Evolutionary conservation across 2,888 invertebrate species (phyloP).

Genomic region (Epicampocera succincta): DNA sequence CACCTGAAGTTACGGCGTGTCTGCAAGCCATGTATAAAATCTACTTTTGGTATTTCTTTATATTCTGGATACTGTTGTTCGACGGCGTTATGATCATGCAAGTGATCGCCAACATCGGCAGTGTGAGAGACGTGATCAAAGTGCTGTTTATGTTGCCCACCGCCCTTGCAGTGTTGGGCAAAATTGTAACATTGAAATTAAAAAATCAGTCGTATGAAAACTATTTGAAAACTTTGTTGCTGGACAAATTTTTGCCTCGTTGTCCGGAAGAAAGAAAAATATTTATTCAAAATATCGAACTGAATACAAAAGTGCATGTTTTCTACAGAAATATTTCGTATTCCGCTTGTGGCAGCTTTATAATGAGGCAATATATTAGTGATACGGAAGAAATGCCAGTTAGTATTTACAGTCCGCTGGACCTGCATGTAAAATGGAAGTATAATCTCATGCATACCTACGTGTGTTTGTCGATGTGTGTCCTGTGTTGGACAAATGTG

Average conservation of each 20-base stretch:
- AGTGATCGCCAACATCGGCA: constrained; percentile 68
- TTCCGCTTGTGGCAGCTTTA: constrained; percentile 61
- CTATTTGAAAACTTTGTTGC: constrained; percentile 69
- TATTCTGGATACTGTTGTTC: constrained; percentile 72
- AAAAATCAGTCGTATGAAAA: constrained; percentile 66
- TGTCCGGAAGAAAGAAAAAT: constrained; percentile 65
- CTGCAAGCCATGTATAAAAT: constrained; percentile 34
- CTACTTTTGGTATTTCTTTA: constrained; percentile 61
- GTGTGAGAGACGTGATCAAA: constrained; percentile 74
- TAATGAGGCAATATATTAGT: constrained; percentile 70
- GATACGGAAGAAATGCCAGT: constrained; percentile 71
- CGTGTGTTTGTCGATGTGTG: constrained; percentile 68
- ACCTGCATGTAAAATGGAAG: constrained; percentile 53
- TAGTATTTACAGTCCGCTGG: constrained; percentile 72
- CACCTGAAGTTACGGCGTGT: constrained; percentile 3
- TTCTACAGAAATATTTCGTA: constrained; percentile 72
- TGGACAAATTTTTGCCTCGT: constrained; percentile 63
- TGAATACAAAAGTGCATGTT: constrained; percentile 69
- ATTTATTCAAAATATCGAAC: constrained; percentile 55
- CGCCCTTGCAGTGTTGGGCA: constrained; percentile 70
- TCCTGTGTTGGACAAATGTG: constrained; percentile 73
- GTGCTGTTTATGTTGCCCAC: constrained; percentile 74
- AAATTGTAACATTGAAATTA: constrained; percentile 68
- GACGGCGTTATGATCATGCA: constrained; percentile 72
- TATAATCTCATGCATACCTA: constrained; percentile 72